Percentiles rank a stretch among this genome's conserved stretches.
Conservation (phyloP, 2,888 invertebrate genomes). For the Scrobipalpa costella region DNA sequence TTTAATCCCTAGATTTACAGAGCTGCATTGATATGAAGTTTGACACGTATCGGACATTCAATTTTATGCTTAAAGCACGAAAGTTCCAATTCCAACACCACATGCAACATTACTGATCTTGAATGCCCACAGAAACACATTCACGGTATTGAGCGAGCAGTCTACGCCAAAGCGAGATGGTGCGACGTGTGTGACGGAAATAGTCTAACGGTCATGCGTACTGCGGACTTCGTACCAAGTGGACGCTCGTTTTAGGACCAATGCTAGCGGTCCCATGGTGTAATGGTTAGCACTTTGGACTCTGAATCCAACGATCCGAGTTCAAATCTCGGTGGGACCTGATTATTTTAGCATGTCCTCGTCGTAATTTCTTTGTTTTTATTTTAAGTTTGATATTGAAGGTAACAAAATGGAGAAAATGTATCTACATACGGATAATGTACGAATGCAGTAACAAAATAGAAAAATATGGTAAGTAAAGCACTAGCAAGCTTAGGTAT, state of each 20-base stretch:
- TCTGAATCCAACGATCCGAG: slow-evolving; percentile 89
- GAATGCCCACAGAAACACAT: slow-evolving; percentile 7
- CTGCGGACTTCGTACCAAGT: slow-evolving; percentile 32
- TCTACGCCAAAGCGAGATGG: slow-evolving; percentile 11
- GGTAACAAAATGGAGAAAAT: too few relatives aligned
- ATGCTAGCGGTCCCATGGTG: slow-evolving; percentile 76
- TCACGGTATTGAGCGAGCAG: slow-evolving; percentile 18
- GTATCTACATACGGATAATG: too few relatives aligned
- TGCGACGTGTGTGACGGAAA: slow-evolving; percentile 22
- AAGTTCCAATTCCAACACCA: background rate
- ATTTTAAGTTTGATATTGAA: background rate
- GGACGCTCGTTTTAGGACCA: slow-evolving; percentile 38
- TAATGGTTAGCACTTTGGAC: slow-evolving; percentile 87
- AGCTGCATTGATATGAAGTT: too few relatives aligned
- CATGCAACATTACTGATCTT: background rate
- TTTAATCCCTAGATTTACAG: too few relatives aligned
- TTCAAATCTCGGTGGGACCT: slow-evolving; percentile 90
- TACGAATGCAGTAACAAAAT: too few relatives aligned
- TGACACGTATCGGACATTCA: too few relatives aligned
- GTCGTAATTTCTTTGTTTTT: background rate
- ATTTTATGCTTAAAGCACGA: too few relatives aligned
- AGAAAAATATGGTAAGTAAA: too few relatives aligned
- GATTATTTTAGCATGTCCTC: slow-evolving; percentile 21
- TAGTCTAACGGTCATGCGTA: slow-evolving; percentile 49
- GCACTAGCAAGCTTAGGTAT: too few relatives aligned